Percentiles rank a stretch among this genome's conserved stretches.
phyloP scores from a whole-genome alignment of 2,888 invertebrate genomes.

The Drosophila suboccidentalis region DNA sequence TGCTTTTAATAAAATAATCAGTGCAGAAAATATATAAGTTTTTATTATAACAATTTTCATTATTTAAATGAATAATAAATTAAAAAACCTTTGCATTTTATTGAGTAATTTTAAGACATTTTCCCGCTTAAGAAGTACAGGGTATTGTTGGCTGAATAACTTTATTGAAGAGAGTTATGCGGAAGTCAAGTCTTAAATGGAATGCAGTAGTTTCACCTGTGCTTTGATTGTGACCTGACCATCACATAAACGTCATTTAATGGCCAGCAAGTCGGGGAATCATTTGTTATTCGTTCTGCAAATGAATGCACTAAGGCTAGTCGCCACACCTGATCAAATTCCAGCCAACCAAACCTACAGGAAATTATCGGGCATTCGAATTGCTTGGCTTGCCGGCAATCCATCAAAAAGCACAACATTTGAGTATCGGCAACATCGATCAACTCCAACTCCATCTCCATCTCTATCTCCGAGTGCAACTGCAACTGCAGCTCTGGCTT shows the following conservation, averaged over 20 bases:
- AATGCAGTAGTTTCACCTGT: conserved; percentile 23
- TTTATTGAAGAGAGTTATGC: background rate
- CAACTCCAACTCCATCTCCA: conserved; percentile 36
- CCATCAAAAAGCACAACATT: conserved; percentile 47
- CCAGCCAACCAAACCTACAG: conserved; percentile 49
- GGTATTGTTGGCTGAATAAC: background rate
- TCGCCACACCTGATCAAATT: conserved; percentile 66
- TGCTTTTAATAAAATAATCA: background rate
- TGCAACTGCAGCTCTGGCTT: conserved; percentile 25
- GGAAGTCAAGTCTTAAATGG: conserved; percentile 15
- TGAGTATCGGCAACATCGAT: conserved; percentile 46
- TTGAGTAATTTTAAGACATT: background rate
- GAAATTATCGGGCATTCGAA: conserved; percentile 56
- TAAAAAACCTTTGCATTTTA: no score
- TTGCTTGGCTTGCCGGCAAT: conserved; percentile 40
- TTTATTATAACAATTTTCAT: no score
- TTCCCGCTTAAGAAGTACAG: background rate
- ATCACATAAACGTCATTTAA: conserved; percentile 13
- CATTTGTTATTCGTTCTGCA: conserved; percentile 32
- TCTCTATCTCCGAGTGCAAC: background rate
- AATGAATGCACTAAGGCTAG: conserved; percentile 36
- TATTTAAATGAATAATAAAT: no score
- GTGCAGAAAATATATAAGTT: no score
- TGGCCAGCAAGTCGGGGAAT: conserved; percentile 3
- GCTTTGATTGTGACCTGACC: background rate